Base-by-base conservation (phyloP, 2,797 vertebrate species). In the Cetoscarus ocellatus region DNA sequence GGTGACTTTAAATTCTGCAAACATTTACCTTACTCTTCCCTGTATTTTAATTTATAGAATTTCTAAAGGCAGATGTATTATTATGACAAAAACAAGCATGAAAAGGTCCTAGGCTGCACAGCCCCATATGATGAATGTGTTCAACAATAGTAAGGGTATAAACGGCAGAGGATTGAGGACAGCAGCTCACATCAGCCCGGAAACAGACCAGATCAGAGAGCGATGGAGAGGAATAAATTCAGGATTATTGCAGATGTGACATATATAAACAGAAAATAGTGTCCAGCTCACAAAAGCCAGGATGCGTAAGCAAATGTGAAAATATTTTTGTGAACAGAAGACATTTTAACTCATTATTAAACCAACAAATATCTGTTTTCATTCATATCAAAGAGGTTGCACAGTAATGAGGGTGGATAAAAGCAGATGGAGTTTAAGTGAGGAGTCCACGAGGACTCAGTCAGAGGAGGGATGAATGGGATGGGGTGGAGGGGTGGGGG, bases 161-260 rank as follows among this genome's bases (percentile, higher is more conserved):
- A 70, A 77, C 59, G 64, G 60, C 71, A 82, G 52, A 81, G 89
- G 88, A 89, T 88, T 88, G 71, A 81, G 86, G 84, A 76, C 80
- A 82, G 5, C 12, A 81, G 81, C 76, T 64, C 67, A 79, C 83
- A 82, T 82, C 76, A 80, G 63, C 55, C 68, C 62, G 8, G 8
- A 55, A 80, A 51, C 57, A 63, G 71, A 81, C 0, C 15, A 81
- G 71, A 75, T 83, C 75, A 79, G 57, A 80, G 66, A 61, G 64
- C 38, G 39, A 59, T 15, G 0, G 71, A 50, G 68, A 58, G 69
- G 40, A 79, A 84, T 72, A 73, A 85, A 84, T 67, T 66, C 18
- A 18, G 84, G 86, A 91, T 88, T 87, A 88, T 53, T 75, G 60
- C 70, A 80, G 61, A 85, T 82, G 75, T 73, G 45, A 53, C 61